Percentiles rank a stretch among this genome's conserved stretches.
phyloP scores from a whole-genome alignment of 1,140 invertebrate species.

The Pinna nobilis region DNA sequence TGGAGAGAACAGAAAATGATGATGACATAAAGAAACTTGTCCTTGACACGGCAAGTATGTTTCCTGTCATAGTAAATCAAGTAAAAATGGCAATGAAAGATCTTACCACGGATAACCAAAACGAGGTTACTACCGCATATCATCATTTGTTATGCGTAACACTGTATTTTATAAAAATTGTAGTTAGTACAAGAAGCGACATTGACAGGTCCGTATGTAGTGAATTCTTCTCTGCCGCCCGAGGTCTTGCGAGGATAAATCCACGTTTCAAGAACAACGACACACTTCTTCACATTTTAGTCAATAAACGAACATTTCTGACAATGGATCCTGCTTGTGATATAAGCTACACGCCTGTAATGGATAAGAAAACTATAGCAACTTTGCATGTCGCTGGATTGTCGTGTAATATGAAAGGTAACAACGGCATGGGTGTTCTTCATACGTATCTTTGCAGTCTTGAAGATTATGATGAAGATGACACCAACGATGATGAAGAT shows the following conservation, averaged over 20 bases:
- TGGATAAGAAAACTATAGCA: too few species aligned
- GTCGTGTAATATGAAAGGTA: not conserved
- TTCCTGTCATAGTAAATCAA: not conserved
- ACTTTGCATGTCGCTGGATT: too few species aligned
- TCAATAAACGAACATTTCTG: not conserved
- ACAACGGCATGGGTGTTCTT: not conserved
- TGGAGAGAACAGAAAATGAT: not conserved
- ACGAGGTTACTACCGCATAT: not conserved
- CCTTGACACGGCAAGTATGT: not conserved
- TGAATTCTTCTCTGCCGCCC: not conserved
- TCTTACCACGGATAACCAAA: not conserved
- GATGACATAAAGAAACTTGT: not conserved
- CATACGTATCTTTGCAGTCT: constrained; percentile 4
- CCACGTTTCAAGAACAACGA: not conserved
- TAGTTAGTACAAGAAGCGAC: not conserved
- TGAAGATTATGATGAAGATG: not conserved
- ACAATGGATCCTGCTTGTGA: not conserved
- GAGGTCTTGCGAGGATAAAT: not conserved
- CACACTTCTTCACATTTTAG: not conserved
- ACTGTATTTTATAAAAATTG: constrained; percentile 8
- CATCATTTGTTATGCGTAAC: not conserved
- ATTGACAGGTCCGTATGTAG: too few species aligned
- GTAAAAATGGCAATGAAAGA: not conserved
- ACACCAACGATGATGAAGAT: not conserved
- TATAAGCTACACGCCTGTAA: not conserved